phyloP scores from a whole-genome alignment of 2,888 invertebrate species.

The Nomada fucata region DNA sequence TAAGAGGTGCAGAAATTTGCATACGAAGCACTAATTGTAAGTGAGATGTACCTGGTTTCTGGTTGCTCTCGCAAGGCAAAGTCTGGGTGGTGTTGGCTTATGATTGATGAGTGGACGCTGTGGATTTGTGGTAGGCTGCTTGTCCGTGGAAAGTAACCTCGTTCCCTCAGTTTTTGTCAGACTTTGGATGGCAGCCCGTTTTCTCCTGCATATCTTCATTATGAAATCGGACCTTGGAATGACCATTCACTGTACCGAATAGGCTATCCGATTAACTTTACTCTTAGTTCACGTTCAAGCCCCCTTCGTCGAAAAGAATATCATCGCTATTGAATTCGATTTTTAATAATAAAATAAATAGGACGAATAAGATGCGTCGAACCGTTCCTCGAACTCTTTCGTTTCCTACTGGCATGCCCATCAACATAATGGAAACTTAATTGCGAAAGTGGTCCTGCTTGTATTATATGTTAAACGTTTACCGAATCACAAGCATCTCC shows the following conservation, averaged over 20 bases:
- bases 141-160: constrained; percentile 17
- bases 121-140: constrained; percentile 20
- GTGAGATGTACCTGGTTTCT: constrained; percentile 8
- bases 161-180: constrained; percentile 7
- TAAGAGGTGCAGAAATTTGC: constrained; percentile 16
- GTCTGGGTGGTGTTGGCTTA: constrained; percentile 12
- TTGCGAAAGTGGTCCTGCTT: constrained; percentile 3
- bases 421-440: constrained; percentile 18
- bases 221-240: constrained; percentile 3
- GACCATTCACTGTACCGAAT: not conserved
- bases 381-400: not conserved
- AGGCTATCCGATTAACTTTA: not conserved
- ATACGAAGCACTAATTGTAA: constrained; percentile 1
- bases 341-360: too few relatives aligned
- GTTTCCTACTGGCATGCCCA: not conserved
- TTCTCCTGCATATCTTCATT: constrained; percentile 21
- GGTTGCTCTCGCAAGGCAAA: constrained; percentile 1
- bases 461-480: not conserved
- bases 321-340: too few relatives aligned
- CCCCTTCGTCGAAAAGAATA: too few relatives aligned
- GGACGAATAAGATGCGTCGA: not conserved
- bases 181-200: not conserved
- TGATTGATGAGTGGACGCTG: constrained; percentile 35
- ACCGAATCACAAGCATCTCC: not conserved
- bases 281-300: not conserved